These are phyloP conservation scores for Drepana arcuata DNA, from an alignment of 1,140 invertebrate species.

Conservation along the genomic window DNA sequence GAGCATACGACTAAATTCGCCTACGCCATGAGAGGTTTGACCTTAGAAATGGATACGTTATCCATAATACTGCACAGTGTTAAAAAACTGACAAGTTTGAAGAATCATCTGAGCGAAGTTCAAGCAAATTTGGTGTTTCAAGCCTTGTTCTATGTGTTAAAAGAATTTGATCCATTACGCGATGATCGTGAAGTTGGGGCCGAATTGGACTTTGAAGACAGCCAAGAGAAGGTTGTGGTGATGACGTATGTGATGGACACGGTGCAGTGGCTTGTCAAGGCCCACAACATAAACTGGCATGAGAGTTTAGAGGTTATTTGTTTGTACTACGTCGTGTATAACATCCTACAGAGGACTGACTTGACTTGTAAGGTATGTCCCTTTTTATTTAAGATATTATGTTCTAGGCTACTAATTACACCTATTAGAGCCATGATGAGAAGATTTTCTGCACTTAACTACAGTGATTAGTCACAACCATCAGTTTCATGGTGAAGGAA, in stretches of 20 bases:
- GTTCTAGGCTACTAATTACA: too few relatives aligned
- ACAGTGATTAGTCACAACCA: too few relatives aligned
- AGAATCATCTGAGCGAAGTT: constrained; percentile 73
- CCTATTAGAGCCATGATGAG: too few relatives aligned
- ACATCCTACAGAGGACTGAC: constrained; percentile 71
- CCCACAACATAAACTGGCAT: constrained; percentile 81
- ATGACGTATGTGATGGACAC: constrained; percentile 74
- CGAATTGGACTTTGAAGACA: constrained; percentile 22
- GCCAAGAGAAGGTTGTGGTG: constrained; percentile 40
- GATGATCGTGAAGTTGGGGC: constrained; percentile 26
- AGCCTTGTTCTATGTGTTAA: constrained; percentile 76
- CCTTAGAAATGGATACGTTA: constrained; percentile 63
- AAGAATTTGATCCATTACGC: constrained; percentile 71
- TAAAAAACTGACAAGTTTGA: constrained; percentile 72
- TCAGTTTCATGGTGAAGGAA: too few relatives aligned
- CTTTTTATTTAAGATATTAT: constrained; percentile 12
- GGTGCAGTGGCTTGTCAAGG: constrained; percentile 75
- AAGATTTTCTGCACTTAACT: too few relatives aligned
- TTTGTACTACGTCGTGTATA: constrained; percentile 69
- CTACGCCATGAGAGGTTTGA: constrained; percentile 74
- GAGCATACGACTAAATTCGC: constrained; percentile 75
- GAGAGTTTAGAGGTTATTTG: constrained; percentile 80
- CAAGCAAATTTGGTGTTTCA: constrained; percentile 81
- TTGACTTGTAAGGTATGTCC: constrained; percentile 68
- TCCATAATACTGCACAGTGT: constrained; percentile 76